Conservation (phyloP, 2,113 vertebrate genomes). For the Gadus chalcogrammus region DNA sequence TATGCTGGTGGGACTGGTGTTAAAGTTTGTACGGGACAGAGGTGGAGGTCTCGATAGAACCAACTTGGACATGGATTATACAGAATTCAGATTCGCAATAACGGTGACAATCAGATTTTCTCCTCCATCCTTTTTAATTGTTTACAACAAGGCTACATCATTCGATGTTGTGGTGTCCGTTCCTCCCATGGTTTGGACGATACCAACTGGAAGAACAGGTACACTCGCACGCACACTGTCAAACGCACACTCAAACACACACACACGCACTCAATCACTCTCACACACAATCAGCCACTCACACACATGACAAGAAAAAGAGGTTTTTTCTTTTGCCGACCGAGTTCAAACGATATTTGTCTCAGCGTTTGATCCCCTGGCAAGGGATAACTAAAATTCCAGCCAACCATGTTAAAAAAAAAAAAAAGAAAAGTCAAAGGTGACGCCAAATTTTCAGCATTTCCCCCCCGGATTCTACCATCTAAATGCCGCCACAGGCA, state of each 20-base stretch:
- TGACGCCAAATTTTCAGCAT: slow-evolving; percentile 52
- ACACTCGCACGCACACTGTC: neutral
- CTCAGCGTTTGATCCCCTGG: slow-evolving; percentile 53
- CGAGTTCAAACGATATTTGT: slow-evolving; percentile 52
- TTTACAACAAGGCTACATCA: slow-evolving; percentile 84
- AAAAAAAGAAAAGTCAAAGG: slow-evolving; percentile 51
- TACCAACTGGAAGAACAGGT: slow-evolving; percentile 36
- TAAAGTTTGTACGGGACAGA: too few relatives aligned
- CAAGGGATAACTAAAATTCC: slow-evolving; percentile 70
- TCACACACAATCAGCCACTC: neutral
- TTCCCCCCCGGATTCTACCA: slow-evolving; percentile 10
- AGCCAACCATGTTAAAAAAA: slow-evolving; percentile 67
- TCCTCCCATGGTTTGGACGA: slow-evolving; percentile 38
- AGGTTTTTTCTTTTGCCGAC: slow-evolving; percentile 39
- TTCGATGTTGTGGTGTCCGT: slow-evolving; percentile 59
- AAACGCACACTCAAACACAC: neutral
- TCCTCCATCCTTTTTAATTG: slow-evolving; percentile 75
- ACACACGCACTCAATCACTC: neutral
- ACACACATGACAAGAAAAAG: neutral
- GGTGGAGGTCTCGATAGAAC: too few relatives aligned
- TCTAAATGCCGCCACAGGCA: slow-evolving; percentile 21
- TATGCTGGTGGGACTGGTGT: too few relatives aligned
- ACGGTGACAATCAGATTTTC: slow-evolving; percentile 21
- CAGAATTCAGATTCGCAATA: too few relatives aligned
- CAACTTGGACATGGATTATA: too few relatives aligned